phyloP scores from a whole-genome alignment of 1,140 invertebrate species.

The Orchestia grillus region DNA sequence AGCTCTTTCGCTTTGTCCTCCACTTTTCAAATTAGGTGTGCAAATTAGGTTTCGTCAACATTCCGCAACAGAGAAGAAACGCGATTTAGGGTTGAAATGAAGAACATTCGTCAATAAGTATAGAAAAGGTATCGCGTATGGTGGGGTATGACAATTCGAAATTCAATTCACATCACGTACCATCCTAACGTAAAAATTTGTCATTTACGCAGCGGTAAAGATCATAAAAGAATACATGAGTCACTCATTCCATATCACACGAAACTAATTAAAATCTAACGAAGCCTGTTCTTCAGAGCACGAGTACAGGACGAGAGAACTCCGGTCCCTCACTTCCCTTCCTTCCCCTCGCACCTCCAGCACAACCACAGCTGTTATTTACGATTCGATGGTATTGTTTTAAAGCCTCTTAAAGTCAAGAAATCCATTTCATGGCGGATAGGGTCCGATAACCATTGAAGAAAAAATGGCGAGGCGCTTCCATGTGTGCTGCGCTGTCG shows the following conservation, averaged over 20 bases:
- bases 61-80: too few relatives aligned
- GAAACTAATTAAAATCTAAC: neutral
- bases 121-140: neutral
- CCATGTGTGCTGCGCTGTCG: constrained; percentile 10
- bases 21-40: too few relatives aligned
- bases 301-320: neutral
- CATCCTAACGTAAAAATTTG: neutral
- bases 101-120: neutral
- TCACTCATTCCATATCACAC: neutral
- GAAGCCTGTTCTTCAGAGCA: neutral
- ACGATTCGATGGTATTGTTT: constrained; percentile 50
- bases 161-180: neutral
- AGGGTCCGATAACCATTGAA: constrained; percentile 11
- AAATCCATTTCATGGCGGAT: constrained; percentile 50
- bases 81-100: neutral
- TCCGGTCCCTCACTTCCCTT: neutral
- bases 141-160: neutral
- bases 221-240: neutral
- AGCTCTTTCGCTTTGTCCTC: too few relatives aligned
- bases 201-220: neutral
- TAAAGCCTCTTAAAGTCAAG: constrained; percentile 53
- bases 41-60: too few relatives aligned
- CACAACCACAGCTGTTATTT: constrained; percentile 36
- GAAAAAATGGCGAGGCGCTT: neutral
- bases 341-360: neutral